Base-by-base conservation (phyloP, 2,113 vertebrate species). In the Salvelinus namaycush region DNA sequence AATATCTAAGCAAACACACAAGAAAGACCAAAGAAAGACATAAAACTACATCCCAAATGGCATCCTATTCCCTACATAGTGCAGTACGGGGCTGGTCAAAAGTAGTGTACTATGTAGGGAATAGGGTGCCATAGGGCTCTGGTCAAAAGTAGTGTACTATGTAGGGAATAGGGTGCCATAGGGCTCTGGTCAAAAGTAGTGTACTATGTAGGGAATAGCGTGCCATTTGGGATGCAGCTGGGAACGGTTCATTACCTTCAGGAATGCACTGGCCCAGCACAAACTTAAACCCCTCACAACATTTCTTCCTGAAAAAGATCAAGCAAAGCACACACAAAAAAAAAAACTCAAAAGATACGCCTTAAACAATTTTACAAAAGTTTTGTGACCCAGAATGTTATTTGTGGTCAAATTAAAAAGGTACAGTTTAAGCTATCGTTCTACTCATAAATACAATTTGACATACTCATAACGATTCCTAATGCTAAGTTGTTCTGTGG, bases 221-320 rank as follows among this genome's bases (percentile, higher is more conserved):
- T 14, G 13, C 49, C 49, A 54, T 54, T 18, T 54, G 12, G 16
- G 13, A 54, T 18, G 5, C 20, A 14, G 13, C 62, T 59, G 54
- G 54, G 68, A 51, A 9, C 66, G 31, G 26, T 83, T 68, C 91
- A 94, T 64, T 96, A 99, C 97, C 97, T 97, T 99, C 97, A 84
- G 98, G 97, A 87, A 99, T 97, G 89, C 98, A 99, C 75, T 98
- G 97, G 89, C 98, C 98, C 89, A 98, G 92, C 83, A 99, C 96
- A 93, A 98, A 99, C 87, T 97, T 99, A 91, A 97, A 99, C 77
- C 97, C 97, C 73, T 93, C 95, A 92, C 98, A 99, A 91, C 98
- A 99, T 83, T 96, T 97, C 93, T 96, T 99, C 92, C 97, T 99
- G 93, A 78, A 94, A 96, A 89, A 93, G 82, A 89, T 62, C 1